These are phyloP conservation scores for Xylocopa sonorina DNA, from an alignment of 1,140 invertebrate species.

Conservation along the genomic window DNA sequence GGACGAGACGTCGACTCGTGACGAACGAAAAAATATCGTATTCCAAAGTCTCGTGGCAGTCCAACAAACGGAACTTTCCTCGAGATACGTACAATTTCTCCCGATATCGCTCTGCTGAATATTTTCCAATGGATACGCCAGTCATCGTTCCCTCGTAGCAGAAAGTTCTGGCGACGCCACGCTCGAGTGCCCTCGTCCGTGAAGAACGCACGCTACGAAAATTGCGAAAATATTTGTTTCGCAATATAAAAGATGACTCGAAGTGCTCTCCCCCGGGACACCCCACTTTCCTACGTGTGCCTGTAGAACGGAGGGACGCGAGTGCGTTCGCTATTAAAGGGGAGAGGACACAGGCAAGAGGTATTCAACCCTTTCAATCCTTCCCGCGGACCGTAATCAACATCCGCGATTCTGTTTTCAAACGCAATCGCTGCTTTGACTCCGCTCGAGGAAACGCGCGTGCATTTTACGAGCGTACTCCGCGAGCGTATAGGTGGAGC, in stretches of 20 bases:
- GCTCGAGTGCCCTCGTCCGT: background rate
- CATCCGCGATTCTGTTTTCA: too few species aligned
- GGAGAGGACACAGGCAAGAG: constrained; percentile 12
- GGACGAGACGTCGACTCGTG: too few species aligned
- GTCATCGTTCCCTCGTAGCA: background rate
- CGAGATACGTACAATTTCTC: too few species aligned
- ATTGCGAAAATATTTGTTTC: constrained; percentile 23
- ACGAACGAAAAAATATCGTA: too few species aligned
- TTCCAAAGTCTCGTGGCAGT: too few species aligned
- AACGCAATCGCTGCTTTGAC: background rate
- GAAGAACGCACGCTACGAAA: background rate
- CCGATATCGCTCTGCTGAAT: too few species aligned
- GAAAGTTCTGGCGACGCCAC: background rate
- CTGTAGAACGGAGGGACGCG: background rate
- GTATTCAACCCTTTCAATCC: too few species aligned
- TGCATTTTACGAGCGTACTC: background rate
- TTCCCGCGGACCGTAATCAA: too few species aligned
- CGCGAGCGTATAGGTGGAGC: background rate
- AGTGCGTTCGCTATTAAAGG: constrained; percentile 1
- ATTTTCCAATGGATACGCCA: background rate
- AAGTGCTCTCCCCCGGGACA: background rate
- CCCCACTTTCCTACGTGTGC: background rate
- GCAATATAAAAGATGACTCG: background rate
- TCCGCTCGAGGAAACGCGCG: too few species aligned
- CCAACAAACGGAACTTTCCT: too few species aligned